These are phyloP conservation scores for Xylota segnis DNA, from an alignment of 2,888 invertebrate genomes.

Conservation along the genomic window DNA sequence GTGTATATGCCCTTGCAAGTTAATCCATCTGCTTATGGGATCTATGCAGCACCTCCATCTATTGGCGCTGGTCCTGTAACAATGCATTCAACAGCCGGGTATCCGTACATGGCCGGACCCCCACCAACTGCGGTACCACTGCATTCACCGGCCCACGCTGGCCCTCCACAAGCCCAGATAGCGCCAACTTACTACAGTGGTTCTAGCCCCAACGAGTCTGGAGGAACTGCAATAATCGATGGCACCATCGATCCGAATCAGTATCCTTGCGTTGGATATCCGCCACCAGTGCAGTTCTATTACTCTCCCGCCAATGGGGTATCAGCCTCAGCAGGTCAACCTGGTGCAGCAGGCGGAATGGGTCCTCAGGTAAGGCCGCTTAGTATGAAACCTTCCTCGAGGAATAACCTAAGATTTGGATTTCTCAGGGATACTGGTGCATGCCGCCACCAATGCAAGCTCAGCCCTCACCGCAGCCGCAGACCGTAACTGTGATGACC, in stretches of 20 bases:
- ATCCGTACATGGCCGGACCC: constrained; percentile 71
- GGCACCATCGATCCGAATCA: constrained; percentile 70
- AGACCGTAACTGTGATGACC: constrained; percentile 36
- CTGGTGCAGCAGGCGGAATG: constrained; percentile 6
- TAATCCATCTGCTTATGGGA: constrained; percentile 77
- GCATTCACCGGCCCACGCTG: constrained; percentile 68
- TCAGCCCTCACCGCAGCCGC: constrained; percentile 61
- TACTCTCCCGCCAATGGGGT: constrained; percentile 70
- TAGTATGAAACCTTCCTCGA: too few relatives aligned
- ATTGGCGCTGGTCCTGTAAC: constrained; percentile 67
- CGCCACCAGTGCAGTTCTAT: constrained; percentile 78
- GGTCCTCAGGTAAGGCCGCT: constrained; percentile 50
- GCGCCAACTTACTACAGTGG: constrained; percentile 60
- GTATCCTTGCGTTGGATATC: constrained; percentile 78
- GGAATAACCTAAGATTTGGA: neutral
- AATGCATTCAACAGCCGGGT: constrained; percentile 71
- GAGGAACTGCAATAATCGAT: constrained; percentile 55
- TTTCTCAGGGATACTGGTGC: constrained; percentile 76
- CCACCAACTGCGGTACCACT: constrained; percentile 58
- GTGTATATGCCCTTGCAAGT: constrained; percentile 78
- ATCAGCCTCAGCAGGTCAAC: constrained; percentile 34
- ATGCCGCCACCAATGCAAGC: constrained; percentile 68
- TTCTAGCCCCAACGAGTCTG: constrained; percentile 27
- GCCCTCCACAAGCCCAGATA: constrained; percentile 42
- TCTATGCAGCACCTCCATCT: constrained; percentile 78